Evolutionary conservation across 2,113 vertebrate genomes (phyloP), one percentile per base, ranked within the genome.

Genomic region (Bubo scandiacus): DNA sequence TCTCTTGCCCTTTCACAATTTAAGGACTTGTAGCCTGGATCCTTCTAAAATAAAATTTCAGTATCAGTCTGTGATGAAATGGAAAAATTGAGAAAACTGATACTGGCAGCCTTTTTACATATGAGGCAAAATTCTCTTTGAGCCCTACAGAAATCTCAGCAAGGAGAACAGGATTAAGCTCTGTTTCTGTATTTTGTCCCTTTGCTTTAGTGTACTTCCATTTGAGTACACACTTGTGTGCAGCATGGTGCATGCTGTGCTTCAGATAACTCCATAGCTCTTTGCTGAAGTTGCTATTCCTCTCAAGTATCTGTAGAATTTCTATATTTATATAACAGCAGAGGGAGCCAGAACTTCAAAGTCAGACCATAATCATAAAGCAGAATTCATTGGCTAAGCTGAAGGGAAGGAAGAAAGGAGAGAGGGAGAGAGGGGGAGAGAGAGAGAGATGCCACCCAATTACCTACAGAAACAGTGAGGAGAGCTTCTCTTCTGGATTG

Each of bases 281-380:
- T 70, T 80, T 55, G 23, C 58, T 47, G 58, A 71, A 94, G 62
- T 19, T 88, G 40, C 70, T 86, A 5, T 73, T 70, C 57, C 47
- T 66, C 58, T 38, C 25, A 29, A 54, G 8, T 22, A 75, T 45
- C 54, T 62, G 38, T 51, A 92, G 81, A 81, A 87, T 84, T 81
- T 57, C 40, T 88, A 1, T 73, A 88, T 83, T 86, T 91, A 40
- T 36, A 3, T 12, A 90, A 94, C 97, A 95, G 94, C 91, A 97
- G 97, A 96, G 96, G 97, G 96, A 96, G 97, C 96, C 87, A 95
- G 71, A 95, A 95, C 81, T 96, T 94, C 59, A 78, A 77, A 95
- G 67, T 72, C 82, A 68, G 77, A 25, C 4, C 15, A 4, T 8
- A 71, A 67, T 5, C 74, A 55, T 38, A 49, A 65, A 75, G 42